phyloP scores from a whole-genome alignment of 1,140 invertebrate species.

The Penaeus chinensis region DNA sequence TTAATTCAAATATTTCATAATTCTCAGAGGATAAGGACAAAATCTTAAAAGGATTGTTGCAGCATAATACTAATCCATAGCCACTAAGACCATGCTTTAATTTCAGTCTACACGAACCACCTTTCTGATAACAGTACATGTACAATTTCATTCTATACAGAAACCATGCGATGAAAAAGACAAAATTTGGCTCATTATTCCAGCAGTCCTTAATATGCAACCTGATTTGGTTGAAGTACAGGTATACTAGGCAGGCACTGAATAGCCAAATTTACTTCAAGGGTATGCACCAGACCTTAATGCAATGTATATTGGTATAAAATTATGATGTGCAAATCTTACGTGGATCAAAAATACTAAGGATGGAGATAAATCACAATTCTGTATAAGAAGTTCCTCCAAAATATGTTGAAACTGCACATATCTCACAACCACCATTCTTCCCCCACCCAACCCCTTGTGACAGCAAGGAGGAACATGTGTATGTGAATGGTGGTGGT shows the following conservation, averaged over 20 bases:
- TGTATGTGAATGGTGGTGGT: conserved; percentile 19
- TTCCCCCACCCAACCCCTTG: conserved; percentile 21
- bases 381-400: conserved; percentile 32
- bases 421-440: conserved; percentile 26
- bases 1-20: too few relatives aligned
- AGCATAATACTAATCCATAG: neutral
- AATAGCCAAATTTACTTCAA: conserved; percentile 21
- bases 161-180: conserved; percentile 39
- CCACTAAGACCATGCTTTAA: conserved; percentile 17
- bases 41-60: neutral
- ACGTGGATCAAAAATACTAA: conserved; percentile 29
- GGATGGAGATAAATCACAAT: conserved; percentile 35
- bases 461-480: neutral
- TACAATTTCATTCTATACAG: conserved; percentile 37
- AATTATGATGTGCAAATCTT: conserved; percentile 38
- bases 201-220: conserved; percentile 8
- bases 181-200: conserved; percentile 26
- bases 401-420: conserved; percentile 45
- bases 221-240: conserved; percentile 12
- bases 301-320: conserved; percentile 3
- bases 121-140: conserved; percentile 40
- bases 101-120: conserved; percentile 35
- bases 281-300: conserved; percentile 4
- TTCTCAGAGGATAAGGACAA: too few relatives aligned
- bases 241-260: conserved; percentile 19